Base-by-base conservation (phyloP, 2,888 invertebrate genomes). In the Dolomedes plantarius region DNA sequence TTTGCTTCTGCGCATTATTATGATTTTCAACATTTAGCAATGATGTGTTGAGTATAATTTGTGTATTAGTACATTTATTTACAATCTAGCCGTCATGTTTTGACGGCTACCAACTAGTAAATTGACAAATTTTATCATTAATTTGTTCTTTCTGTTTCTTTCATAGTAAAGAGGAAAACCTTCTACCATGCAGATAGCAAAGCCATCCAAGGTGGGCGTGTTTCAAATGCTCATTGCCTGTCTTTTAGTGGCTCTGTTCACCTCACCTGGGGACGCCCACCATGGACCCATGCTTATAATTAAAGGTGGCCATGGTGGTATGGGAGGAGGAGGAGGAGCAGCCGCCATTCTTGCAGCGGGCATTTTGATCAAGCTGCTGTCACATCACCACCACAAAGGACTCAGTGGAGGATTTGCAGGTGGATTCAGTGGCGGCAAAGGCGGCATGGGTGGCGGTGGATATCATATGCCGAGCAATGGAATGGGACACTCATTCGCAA, bases 271-370 rank as follows among this genome's bases (percentile, higher is more conserved):
- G 11, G 79, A 79, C 5, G 79, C 79, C 19, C 68, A 68, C 46
- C 50, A 68, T 7, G 65, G 46, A 23, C 64, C 62, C 0, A 71
- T 41, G n/a, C 65, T 81, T 31, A 31, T 81, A 23, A 74, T 73
- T 28, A 36, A 64, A 13, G 65, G 65, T 23, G 67, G 72, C 16
- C 46, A 62, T 6, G 64, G 64, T 9, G 31, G 32, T 5, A 39
- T 31, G 23, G 79, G 79, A 1, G 50, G 71, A 0, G 67, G 50
- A 5, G 67, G 73, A 41, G 73, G 50, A 0, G 80, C 74, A 0
- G 67, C 73, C 23, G 39, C 73, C 13, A 28, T 81, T 16, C 56
- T 81, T 3, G 80, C 80, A 9, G 80, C 74, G 3, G 80, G 80
- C 7, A 27, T 81, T 13, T 50, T 67, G 5, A 13, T 81, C 11